Percentiles rank a stretch among this genome's conserved stretches.
These are phyloP conservation scores for Hypotaenidia philippensis DNA, from an alignment of 2,797 vertebrate genomes.

Conservation along the genomic window DNA sequence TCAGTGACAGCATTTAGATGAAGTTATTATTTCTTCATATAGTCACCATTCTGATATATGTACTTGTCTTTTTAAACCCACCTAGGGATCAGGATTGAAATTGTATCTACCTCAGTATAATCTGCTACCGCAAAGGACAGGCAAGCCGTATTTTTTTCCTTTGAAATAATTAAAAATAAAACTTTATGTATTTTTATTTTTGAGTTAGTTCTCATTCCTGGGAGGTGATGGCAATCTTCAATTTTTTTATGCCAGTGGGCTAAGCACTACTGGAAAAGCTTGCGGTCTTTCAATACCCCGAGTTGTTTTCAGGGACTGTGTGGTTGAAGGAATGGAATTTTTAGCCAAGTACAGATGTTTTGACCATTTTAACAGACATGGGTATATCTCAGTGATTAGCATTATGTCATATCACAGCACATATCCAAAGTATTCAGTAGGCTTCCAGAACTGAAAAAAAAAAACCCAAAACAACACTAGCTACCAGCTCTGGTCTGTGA, in stretches of 20 bases:
- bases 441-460: not conserved
- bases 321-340: not conserved
- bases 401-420: not conserved
- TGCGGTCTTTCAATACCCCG: not conserved
- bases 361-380: not conserved
- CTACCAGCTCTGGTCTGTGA: not conserved
- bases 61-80: not conserved
- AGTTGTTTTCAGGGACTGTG: not conserved
- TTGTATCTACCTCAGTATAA: not conserved
- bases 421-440: not conserved
- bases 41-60: constrained; percentile 22
- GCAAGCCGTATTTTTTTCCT: not conserved
- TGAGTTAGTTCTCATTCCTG: not conserved
- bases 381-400: not conserved
- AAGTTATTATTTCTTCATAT: constrained; percentile 38
- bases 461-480: not conserved
- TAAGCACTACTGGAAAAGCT: not conserved
- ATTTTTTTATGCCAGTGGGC: not conserved
- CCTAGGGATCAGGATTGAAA: constrained; percentile 18
- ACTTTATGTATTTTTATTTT: not conserved
- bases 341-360: not conserved
- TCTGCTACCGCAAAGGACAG: not conserved
- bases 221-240: not conserved
- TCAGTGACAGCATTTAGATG: constrained; percentile 12
- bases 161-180: not conserved